Conservation (phyloP, 1,140 invertebrate genomes). For the Copidosoma floridanum region DNA sequence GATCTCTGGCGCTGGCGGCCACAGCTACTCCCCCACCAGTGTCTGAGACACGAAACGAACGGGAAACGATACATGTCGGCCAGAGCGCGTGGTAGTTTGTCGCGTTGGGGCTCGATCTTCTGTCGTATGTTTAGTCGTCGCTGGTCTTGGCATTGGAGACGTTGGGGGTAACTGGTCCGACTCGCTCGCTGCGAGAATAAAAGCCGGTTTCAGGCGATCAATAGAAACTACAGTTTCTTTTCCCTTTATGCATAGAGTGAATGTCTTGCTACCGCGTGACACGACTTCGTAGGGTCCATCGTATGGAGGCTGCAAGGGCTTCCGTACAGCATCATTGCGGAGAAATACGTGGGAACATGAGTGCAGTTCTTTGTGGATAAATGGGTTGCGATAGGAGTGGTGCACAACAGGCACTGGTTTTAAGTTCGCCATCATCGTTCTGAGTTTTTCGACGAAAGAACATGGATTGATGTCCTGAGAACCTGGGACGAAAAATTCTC, state of each 20-base stretch:
- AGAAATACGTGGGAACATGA: neutral
- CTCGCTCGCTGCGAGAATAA: conserved; percentile 1
- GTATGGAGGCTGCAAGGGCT: conserved; percentile 37
- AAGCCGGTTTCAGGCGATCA: conserved; percentile 47
- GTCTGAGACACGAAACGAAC: neutral
- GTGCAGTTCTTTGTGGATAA: neutral
- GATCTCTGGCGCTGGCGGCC: no score
- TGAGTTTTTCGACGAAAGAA: no score
- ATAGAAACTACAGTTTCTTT: conserved; percentile 34
- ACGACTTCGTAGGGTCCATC: conserved; percentile 44
- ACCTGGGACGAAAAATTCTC: no score
- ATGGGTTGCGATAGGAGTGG: neutral
- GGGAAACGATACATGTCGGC: neutral
- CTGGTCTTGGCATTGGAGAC: neutral
- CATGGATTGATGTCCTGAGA: no score
- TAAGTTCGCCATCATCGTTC: no score
- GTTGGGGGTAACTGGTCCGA: neutral
- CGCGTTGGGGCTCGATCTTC: neutral
- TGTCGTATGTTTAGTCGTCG: neutral
- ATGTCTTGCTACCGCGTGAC: conserved; percentile 33
- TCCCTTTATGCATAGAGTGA: conserved; percentile 33
- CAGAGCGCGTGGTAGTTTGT: neutral
- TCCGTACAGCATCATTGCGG: conserved; percentile 22
- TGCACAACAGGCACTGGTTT: neutral
- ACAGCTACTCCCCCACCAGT: neutral